Conservation (phyloP, 2,888 invertebrate genomes). For the Tholera decimalis region DNA sequence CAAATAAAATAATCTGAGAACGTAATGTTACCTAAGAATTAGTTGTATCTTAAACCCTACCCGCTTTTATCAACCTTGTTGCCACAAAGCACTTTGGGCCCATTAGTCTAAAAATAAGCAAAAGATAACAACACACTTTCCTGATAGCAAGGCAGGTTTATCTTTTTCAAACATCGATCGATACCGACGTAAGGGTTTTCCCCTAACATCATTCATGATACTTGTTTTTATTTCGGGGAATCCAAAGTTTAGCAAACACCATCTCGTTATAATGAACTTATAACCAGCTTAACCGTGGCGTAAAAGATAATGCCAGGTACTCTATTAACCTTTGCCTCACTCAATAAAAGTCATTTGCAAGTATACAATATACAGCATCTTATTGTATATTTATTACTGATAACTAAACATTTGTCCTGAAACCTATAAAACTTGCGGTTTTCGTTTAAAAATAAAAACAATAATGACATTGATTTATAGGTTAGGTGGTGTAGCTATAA, state of each 20-base stretch:
- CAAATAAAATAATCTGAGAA: no score
- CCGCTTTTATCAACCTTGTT: not conserved
- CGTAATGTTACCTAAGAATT: no score
- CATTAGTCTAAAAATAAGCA: not conserved
- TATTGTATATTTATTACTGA: no score
- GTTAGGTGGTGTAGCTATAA: no score
- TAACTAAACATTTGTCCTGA: no score
- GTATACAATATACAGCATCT: no score
- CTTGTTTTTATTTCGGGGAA: not conserved
- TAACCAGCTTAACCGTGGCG: not conserved
- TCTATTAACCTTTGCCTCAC: no score
- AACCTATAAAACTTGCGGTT: no score
- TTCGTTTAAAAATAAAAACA: no score
- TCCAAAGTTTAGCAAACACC: not conserved
- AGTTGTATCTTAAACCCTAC: not conserved
- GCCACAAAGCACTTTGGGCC: not conserved
- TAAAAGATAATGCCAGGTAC: no score
- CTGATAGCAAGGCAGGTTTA: not conserved
- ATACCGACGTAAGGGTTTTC: slow-evolving; percentile 1
- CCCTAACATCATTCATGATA: not conserved
- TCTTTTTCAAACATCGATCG: not conserved
- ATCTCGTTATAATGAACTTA: not conserved
- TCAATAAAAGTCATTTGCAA: no score
- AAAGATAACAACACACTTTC: not conserved
- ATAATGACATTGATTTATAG: no score